Base-by-base conservation (phyloP, 1,140 invertebrate genomes). In the Nymphalis io region DNA sequence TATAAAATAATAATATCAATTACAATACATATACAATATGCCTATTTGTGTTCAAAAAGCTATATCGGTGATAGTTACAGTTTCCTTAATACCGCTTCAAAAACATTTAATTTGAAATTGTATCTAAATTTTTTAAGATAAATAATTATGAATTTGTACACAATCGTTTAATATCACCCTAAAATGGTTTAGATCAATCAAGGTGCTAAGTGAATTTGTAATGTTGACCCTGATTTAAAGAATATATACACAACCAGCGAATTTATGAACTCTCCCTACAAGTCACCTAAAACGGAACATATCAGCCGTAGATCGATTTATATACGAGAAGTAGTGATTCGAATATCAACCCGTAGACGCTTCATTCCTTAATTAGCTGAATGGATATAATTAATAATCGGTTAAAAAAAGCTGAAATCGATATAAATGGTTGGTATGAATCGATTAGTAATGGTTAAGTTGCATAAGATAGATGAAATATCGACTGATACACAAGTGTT, bases 401-500 rank as follows among this genome's bases (percentile, higher is more conserved):
- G 46, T 48, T 44, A 13, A 18, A 53, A 61, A 39, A 55, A 18
- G 59, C 40, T 40, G 20, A 51, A 69, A 55, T 62, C 51, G 67
- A 69, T 69, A 42, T 55, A 58, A 38, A 53, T 63, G 61, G 46
- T 63, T 53, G 61, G 60, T 62, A 59, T 63, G 67, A 69, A 58
- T 69, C 60, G 67, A 69, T 70, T 68, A 76, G 70, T 71, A 68
- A 74, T 40, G 60, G 46, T 75, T 80, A 67, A 64, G 68, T 80
- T 80, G 79, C 79, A 68, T 76, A 70, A 73, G 72, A 60, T 72
- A 62, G 75, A 71, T 77, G 68, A 76, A 74, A 70, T 83, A 83
- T 74, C 80, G 87, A 91, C 88, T 91, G 87, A 89, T 82, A 79
- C 84, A 75, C 83, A 83, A 85, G 81, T 86, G 81, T 85, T 82